These are phyloP conservation scores for Oncorhynchus nerka DNA, from an alignment of 2,113 vertebrate genomes.

Conservation along the genomic window DNA sequence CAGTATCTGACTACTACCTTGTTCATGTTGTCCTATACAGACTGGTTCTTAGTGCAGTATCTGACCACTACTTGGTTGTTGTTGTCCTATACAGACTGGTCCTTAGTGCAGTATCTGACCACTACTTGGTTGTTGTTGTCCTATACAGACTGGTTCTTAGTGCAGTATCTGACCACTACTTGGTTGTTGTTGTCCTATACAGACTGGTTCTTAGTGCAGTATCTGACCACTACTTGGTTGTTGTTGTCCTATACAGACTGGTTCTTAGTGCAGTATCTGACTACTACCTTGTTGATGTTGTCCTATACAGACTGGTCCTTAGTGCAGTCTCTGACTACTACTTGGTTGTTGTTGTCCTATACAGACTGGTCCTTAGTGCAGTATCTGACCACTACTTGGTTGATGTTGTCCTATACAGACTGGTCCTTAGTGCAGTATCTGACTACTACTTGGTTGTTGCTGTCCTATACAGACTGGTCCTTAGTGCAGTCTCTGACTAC, in stretches of 20 bases:
- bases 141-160: conserved; percentile 86
- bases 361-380: conserved; percentile 90
- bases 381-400: conserved; percentile 86
- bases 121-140: conserved; percentile 57
- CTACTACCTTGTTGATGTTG: conserved; percentile 71
- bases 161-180: conserved; percentile 90
- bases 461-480: too few species aligned
- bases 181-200: neutral
- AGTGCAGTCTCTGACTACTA: conserved; percentile 94
- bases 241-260: conserved; percentile 69
- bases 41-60: too few species aligned
- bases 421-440: conserved; percentile 92
- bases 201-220: conserved; percentile 93
- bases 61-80: too few species aligned
- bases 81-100: conserved; percentile 77
- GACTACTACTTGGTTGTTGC: conserved; percentile 57
- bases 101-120: conserved; percentile 92
- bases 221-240: conserved; percentile 84
- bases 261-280: conserved; percentile 93
- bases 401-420: conserved; percentile 59
- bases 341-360: too few species aligned
- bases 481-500: too few species aligned
- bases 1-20: too few species aligned
- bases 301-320: conserved; percentile 90
- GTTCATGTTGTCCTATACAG: too few species aligned